phyloP scores from a whole-genome alignment of 1,140 invertebrate genomes.

The Heterodera carotae region DNA sequence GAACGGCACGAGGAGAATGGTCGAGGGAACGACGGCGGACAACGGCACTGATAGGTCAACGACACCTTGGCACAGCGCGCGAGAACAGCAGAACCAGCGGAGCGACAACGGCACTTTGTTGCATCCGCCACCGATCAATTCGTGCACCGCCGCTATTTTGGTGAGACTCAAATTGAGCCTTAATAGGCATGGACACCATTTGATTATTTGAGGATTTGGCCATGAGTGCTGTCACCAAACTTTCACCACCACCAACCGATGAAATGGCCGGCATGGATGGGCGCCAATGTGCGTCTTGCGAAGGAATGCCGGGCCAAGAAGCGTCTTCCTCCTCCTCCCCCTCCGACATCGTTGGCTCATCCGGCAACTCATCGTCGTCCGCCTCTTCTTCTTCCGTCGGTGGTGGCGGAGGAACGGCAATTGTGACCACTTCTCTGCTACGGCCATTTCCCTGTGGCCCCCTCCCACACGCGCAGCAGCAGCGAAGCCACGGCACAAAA shows the following conservation, averaged over 20 bases:
- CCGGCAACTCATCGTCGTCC: background rate
- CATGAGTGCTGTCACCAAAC: conserved; percentile 10
- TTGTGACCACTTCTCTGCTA: background rate
- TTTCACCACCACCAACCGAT: background rate
- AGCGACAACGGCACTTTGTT: background rate
- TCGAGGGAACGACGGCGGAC: background rate
- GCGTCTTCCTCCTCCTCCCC: background rate
- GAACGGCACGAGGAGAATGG: background rate
- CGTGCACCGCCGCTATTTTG: conserved; percentile 30
- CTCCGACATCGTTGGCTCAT: background rate
- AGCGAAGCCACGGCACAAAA: background rate
- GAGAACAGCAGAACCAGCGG: background rate
- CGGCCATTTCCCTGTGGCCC: background rate
- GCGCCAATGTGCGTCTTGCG: background rate
- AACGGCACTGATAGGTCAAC: background rate
- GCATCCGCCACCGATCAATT: conserved; percentile 11
- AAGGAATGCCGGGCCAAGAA: background rate
- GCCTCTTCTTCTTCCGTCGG: background rate
- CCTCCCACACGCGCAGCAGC: background rate
- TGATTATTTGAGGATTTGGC: background rate
- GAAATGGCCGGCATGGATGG: background rate
- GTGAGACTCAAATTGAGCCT: background rate
- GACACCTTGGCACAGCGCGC: background rate
- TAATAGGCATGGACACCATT: too few relatives aligned
- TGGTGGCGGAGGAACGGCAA: background rate